These are phyloP conservation scores for Limnephilus lunatus DNA, from an alignment of 2,888 invertebrate genomes.

Conservation along the genomic window DNA sequence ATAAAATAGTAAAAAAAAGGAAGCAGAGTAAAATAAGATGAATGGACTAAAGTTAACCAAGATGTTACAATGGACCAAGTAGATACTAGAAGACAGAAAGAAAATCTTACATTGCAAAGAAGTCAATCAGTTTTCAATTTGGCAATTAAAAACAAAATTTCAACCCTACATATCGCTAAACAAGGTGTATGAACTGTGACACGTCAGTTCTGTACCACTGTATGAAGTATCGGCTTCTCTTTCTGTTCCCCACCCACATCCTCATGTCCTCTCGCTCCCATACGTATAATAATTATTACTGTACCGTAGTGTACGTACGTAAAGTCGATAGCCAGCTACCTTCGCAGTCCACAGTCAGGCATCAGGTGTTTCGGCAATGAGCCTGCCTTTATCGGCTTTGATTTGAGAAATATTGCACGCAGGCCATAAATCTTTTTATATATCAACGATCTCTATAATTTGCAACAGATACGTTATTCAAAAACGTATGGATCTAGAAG, in stretches of 20 bases:
- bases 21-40: no score
- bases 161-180: constrained; percentile 50
- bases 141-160: neutral
- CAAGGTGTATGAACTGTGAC: constrained; percentile 60
- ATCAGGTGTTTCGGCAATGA: constrained; percentile 28
- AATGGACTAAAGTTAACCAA: no score
- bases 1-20: no score
- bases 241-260: constrained; percentile 21
- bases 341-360: neutral
- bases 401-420: neutral
- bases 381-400: neutral
- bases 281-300: constrained; percentile 2
- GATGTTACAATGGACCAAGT: no score
- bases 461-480: neutral
- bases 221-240: constrained; percentile 27
- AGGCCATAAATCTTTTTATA: neutral
- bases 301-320: constrained; percentile 13
- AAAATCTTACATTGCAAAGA: neutral
- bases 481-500: neutral
- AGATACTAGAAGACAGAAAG: neutral
- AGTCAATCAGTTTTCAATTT: neutral
- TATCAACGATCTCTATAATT: neutral
- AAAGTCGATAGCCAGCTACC: constrained; percentile 14
- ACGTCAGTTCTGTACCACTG: constrained; percentile 38
- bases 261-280: constrained; percentile 9